A percentile compares a stretch with the other conserved stretches of the same genome.
Evolutionary conservation across 2,888 invertebrate species (phyloP).

Genomic region (Neocrepidodera transversa): DNA sequence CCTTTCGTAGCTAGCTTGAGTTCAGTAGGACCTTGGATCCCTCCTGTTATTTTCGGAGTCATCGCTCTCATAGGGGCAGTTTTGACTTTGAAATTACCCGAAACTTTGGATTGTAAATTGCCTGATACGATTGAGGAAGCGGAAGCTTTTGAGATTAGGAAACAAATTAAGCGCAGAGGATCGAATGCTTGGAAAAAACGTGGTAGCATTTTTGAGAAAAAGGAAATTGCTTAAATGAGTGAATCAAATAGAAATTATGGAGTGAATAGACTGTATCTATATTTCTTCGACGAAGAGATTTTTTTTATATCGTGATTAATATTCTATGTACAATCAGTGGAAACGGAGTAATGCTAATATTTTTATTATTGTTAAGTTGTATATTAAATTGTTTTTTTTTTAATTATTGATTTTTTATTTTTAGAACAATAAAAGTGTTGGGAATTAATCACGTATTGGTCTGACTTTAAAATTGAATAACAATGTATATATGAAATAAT

Average conservation of each 20-base stretch:
- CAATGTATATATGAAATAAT: too few species aligned
- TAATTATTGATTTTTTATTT: too few species aligned
- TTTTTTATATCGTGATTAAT: not conserved
- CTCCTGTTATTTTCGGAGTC: constrained; percentile 73
- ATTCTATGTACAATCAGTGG: not conserved
- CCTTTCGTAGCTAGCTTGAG: constrained; percentile 79
- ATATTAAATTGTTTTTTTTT: not conserved
- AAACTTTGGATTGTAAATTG: constrained; percentile 76
- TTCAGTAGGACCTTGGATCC: constrained; percentile 66
- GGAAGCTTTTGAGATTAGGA: constrained; percentile 58
- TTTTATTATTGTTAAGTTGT: not conserved
- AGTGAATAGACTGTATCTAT: not conserved
- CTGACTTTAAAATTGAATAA: too few species aligned
- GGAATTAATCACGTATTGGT: too few species aligned
- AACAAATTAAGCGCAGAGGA: constrained; percentile 17
- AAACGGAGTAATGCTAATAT: too few species aligned
- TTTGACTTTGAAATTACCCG: constrained; percentile 75
- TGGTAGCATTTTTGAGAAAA: constrained; percentile 5
- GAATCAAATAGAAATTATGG: not conserved
- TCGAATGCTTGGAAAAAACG: constrained; percentile 2
- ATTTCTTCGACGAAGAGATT: not conserved
- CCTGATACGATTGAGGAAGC: constrained; percentile 85
- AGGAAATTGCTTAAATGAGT: not conserved
- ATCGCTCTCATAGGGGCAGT: constrained; percentile 73
- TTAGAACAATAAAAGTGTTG: too few species aligned